Evolutionary conservation across 1,140 invertebrate species (phyloP).

Genomic region (Drosophila takahashii): DNA sequence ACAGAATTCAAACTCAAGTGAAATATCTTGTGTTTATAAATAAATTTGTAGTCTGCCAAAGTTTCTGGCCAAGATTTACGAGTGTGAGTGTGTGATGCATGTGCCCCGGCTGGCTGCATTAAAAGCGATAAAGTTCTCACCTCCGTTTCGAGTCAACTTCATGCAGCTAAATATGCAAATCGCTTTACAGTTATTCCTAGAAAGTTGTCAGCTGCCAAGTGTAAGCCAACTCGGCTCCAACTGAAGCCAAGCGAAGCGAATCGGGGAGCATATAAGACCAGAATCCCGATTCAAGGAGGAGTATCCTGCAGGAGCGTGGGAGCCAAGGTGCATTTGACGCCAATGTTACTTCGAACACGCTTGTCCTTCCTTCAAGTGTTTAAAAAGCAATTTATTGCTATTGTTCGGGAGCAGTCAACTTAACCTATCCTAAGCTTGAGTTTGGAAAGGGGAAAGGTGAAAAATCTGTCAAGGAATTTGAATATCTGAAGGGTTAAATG

Average conservation of each 20-base stretch:
- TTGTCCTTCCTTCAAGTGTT: constrained; percentile 71
- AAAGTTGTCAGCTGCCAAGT: constrained; percentile 76
- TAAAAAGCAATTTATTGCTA: constrained; percentile 82
- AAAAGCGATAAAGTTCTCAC: constrained; percentile 68
- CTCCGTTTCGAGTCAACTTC: constrained; percentile 2
- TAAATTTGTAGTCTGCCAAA: constrained; percentile 78
- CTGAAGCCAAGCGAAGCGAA: constrained; percentile 53
- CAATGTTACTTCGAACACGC: constrained; percentile 34
- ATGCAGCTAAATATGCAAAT: constrained; percentile 75
- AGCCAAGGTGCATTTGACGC: constrained; percentile 40
- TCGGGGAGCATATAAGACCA: constrained; percentile 38
- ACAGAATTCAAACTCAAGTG: constrained; percentile 44
- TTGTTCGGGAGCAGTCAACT: constrained; percentile 25
- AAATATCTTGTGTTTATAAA: constrained; percentile 66
- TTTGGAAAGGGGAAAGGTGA: background rate
- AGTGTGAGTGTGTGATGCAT: constrained; percentile 40
- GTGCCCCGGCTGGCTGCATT: constrained; percentile 58
- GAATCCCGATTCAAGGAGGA: constrained; percentile 26
- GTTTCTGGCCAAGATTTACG: constrained; percentile 69
- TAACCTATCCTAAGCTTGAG: background rate
- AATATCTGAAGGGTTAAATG: background rate
- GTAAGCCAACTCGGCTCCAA: constrained; percentile 36
- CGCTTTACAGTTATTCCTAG: constrained; percentile 81
- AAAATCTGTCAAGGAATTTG: constrained; percentile 1
- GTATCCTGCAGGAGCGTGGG: constrained; percentile 33